These are phyloP conservation scores for Candidula unifasciata DNA, from an alignment of 2,888 invertebrate species.

Conservation along the genomic window DNA sequence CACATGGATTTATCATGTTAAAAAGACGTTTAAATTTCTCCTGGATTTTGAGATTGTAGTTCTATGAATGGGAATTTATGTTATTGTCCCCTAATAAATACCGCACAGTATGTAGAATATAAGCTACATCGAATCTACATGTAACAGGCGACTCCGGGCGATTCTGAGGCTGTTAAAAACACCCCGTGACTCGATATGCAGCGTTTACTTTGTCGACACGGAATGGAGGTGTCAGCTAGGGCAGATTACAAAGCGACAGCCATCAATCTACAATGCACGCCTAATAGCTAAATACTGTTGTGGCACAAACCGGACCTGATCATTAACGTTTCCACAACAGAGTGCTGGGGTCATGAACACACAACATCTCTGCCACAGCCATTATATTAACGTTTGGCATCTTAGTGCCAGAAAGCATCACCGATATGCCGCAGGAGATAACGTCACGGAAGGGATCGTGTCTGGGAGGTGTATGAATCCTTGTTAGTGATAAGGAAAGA, in stretches of 20 bases:
- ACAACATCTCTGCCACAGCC: background rate
- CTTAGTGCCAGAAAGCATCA: background rate
- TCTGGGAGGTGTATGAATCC: background rate
- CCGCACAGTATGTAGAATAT: too few relatives aligned
- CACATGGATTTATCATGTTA: too few relatives aligned
- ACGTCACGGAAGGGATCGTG: background rate
- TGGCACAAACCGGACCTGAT: background rate
- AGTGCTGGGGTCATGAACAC: background rate
- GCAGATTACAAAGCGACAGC: background rate
- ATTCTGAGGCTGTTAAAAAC: background rate
- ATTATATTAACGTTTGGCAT: background rate
- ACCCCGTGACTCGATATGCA: background rate
- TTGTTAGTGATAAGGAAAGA: background rate
- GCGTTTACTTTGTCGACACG: background rate
- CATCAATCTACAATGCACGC: constrained; percentile 17
- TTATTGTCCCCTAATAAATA: too few relatives aligned
- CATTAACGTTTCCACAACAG: background rate
- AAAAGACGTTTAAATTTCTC: too few relatives aligned
- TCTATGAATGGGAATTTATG: too few relatives aligned
- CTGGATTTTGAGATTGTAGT: too few relatives aligned
- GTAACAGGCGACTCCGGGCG: too few relatives aligned
- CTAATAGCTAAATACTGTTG: constrained; percentile 21
- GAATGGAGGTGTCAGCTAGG: background rate
- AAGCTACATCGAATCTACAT: too few relatives aligned
- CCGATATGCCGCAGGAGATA: background rate